Evolutionary conservation across 2,888 invertebrate species (phyloP), one percentile per base, ranked within the genome.

Genomic region (Epistrophella euchroma): DNA sequence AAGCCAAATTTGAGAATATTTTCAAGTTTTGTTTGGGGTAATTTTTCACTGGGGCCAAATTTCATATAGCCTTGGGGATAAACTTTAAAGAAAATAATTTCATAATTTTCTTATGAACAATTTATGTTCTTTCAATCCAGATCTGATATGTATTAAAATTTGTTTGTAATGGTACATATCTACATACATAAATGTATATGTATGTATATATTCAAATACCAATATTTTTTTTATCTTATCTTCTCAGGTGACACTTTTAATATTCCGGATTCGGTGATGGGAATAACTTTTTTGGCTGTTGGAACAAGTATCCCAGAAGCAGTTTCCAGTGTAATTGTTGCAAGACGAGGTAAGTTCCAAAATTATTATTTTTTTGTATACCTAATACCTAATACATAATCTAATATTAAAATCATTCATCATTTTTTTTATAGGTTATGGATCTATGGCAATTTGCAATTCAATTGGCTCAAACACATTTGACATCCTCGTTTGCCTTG

Each of bases 231-330:
- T n/a, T 43, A 13, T 43, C 43, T 2, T 5, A 0, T n/a, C 43
- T 2, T 5, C 0, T n/a, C n/a, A 96, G 97, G 97, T 62, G 96
- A 96, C 90, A 96, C 97, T 0, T 92, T 97, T 17, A 93, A 94
- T 88, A 95, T 97, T 68, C 97, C 97, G 0, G 97, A 97, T 91
- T 96, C 97, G 37, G 96, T 97, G 15, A 97, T 97, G 93, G 97
- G 97, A 0, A 93, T 97, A 75, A 97, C 97, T 4, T 95, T 97
- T 89, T 93, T 97, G 35, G 97, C 97, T 0, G 96, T 96, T 2
- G 97, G 97, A 58, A 97, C 97, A 87, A 97, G 97, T 90, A 94
- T 97, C 0, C 97, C 97, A 0, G 97, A 97, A 93, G 97, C 97
- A 0, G 96, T 97, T 1, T 96, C 97, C 43, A 97, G 97, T 90